Base-by-base conservation (phyloP, 2,113 vertebrate genomes). In the Pao palembangensis region DNA sequence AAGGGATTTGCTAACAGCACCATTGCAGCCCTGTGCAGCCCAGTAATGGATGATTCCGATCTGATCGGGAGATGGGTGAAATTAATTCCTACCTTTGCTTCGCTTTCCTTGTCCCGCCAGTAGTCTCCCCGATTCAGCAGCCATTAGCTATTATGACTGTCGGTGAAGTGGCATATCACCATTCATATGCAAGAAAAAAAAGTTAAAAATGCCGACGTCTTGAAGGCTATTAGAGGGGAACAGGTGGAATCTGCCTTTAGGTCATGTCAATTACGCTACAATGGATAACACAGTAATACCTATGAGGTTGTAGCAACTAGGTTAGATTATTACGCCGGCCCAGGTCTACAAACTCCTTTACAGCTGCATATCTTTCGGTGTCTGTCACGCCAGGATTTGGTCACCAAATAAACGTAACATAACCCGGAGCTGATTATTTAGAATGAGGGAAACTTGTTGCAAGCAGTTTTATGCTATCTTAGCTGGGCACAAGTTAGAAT, bases 21-120 rank as follows among this genome's bases (percentile, higher is more conserved):
- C 87, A 89, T 76, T 78, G 85, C 85, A 89, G 85, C 82, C 85
- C 82, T 67, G 80, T 85, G 82, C 84, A 88, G 82, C 86, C 79
- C 81, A 86, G 81, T 82, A 82, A 89, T 90, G 85, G 80, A 86
- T 88, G 85, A 83, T 74, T 89, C 87, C 87, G 73, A 18, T 87
- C 83, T 83, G 87, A 90, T 88, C 81, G 83, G 85, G 75, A 89
- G 81, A 89, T 88, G 84, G 87, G 85, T 86, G 87, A 85, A 78
- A 83, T 83, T 55, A 81, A 87, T 85, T 83, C 90, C 87, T 92
- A 92, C 90, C 91, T 92, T 92, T 92, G 89, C 80, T 89, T 82
- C 91, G 88, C 84, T 91, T 92, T 89, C 91, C 91, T 87, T 88
- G 90, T 91, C 90, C 90, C 88, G 90, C 89, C 89, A 86, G 91